These are phyloP conservation scores for Schizopygopsis malacanthus DNA, from an alignment of 2,797 vertebrate genomes.

Conservation along the genomic window DNA sequence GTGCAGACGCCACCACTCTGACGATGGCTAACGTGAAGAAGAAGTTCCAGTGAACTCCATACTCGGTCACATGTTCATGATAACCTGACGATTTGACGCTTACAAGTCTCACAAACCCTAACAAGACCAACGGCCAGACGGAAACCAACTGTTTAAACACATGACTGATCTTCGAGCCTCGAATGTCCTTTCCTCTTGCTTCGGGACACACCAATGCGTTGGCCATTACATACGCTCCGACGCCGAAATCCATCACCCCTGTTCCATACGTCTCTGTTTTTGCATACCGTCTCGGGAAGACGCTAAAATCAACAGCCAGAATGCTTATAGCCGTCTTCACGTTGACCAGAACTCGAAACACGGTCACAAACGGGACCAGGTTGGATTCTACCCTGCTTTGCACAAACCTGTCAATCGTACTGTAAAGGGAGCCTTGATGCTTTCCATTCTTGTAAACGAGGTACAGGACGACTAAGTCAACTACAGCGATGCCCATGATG, in stretches of 20 bases:
- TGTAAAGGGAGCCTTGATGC: constrained; percentile 52
- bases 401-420: constrained; percentile 75
- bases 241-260: constrained; percentile 95
- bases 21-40: constrained; percentile 93
- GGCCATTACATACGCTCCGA: constrained; percentile 89
- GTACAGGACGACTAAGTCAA: constrained; percentile 72
- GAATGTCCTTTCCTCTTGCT: constrained; percentile 76
- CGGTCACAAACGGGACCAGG: constrained; percentile 85
- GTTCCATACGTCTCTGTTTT: constrained; percentile 96
- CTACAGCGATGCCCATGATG: constrained; percentile 64
- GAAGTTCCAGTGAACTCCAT: constrained; percentile 98
- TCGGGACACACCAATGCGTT: constrained; percentile 91
- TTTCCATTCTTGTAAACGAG: constrained; percentile 72
- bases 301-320: constrained; percentile 91
- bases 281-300: constrained; percentile 92
- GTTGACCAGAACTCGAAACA: constrained; percentile 87
- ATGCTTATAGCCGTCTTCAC: constrained; percentile 90
- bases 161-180: constrained; percentile 68
- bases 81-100: constrained; percentile 87
- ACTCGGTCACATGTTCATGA: constrained; percentile 92
- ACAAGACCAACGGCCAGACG: constrained; percentile 85
- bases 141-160: constrained; percentile 81
- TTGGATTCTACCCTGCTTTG: constrained; percentile 73
- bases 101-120: constrained; percentile 85
- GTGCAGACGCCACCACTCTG: constrained; percentile 82